These are phyloP conservation scores for Tenualosa thibaudeaui DNA, from an alignment of 2,797 vertebrate species.

Conservation along the genomic window DNA sequence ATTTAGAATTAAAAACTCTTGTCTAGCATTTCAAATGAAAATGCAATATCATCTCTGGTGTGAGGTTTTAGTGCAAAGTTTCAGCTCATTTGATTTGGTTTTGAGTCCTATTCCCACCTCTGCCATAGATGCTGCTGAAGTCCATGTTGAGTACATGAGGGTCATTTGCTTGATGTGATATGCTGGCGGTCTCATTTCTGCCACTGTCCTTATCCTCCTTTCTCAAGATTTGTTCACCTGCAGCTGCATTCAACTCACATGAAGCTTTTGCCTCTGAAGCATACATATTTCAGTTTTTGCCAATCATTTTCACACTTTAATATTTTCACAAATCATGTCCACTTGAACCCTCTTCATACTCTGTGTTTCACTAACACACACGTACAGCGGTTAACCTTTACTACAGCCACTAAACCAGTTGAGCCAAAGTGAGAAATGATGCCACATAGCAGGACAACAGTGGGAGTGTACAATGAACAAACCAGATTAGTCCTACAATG, in stretches of 20 bases:
- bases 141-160: constrained; percentile 34
- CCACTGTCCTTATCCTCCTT: constrained; percentile 33
- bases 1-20: neutral
- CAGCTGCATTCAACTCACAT: constrained; percentile 35
- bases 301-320: no score
- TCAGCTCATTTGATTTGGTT: neutral
- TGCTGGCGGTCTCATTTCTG: constrained; percentile 28
- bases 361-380: no score
- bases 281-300: neutral
- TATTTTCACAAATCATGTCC: no score
- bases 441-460: no score
- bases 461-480: no score
- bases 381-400: no score
- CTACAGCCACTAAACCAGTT: no score
- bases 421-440: no score
- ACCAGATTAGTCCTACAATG: no score
- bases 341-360: no score
- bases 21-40: neutral
- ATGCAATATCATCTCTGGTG: neutral
- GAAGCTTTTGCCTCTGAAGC: neutral
- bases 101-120: constrained; percentile 54
- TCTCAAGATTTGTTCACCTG: constrained; percentile 15
- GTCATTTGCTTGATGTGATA: constrained; percentile 32
- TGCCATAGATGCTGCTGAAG: constrained; percentile 67
- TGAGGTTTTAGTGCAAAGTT: neutral